Evolutionary conservation across 2,113 vertebrate species (phyloP).

Genomic region (Muntiacus muntjak): DNA sequence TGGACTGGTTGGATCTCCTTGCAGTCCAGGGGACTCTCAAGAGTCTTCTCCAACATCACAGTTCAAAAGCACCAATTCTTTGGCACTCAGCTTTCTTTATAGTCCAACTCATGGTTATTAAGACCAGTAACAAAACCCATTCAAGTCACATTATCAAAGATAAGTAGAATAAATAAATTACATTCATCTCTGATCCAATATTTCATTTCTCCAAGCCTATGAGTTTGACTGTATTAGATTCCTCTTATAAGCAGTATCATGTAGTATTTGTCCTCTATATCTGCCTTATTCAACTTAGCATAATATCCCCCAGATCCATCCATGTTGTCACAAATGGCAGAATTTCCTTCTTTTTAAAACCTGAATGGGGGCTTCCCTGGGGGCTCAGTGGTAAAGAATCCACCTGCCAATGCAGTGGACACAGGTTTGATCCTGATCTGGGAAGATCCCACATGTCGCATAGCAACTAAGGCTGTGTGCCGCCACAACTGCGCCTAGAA

Average conservation of each 20-base stretch:
- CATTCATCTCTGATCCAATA: not conserved
- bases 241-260: not conserved
- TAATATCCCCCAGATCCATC: not conserved
- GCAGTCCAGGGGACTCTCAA: not conserved
- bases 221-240: not conserved
- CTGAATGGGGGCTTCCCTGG: not conserved
- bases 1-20: not conserved
- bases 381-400: not conserved
- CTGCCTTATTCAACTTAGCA: not conserved
- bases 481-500: not conserved
- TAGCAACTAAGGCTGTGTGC: not conserved
- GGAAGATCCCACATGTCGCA: not conserved
- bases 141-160: not conserved
- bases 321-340: not conserved
- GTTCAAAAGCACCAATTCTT: not conserved
- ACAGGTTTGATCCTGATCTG: not conserved
- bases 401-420: not conserved
- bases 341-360: not conserved
- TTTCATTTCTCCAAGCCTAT: not conserved
- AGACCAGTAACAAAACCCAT: not conserved
- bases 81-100: not conserved
- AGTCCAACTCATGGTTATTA: not conserved
- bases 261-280: not conserved
- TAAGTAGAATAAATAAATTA: constrained; percentile 5
- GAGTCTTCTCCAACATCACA: not conserved